These are phyloP conservation scores for Hirtodrosophila cameraria DNA, from an alignment of 2,888 invertebrate species.

Conservation along the genomic window DNA sequence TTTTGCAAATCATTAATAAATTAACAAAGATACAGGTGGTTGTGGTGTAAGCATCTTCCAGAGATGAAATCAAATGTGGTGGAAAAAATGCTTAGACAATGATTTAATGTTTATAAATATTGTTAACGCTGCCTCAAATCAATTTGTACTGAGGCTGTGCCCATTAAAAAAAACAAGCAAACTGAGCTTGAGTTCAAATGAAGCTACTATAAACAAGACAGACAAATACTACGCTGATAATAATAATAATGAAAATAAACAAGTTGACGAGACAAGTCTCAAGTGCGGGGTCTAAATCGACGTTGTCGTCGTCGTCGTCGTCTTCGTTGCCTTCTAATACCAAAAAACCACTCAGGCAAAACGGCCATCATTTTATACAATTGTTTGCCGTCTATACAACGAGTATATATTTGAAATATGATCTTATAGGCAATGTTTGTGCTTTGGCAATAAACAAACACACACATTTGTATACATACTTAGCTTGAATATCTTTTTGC, in stretches of 20 bases:
- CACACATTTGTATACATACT: background rate
- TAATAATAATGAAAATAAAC: conserved; percentile 11
- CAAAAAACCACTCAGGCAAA: conserved; percentile 64
- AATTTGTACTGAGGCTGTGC: conserved; percentile 34
- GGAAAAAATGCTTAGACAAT: conserved; percentile 23
- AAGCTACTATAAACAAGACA: conserved; percentile 26
- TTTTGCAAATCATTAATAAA: conserved; percentile 53
- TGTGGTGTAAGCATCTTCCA: conserved; percentile 9
- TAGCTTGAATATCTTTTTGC: conserved; percentile 24
- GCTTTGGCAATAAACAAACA: no score
- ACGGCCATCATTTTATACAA: conserved; percentile 69
- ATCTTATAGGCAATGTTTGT: conserved; percentile 66
- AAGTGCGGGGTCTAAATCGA: conserved; percentile 24
- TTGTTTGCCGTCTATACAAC: conserved; percentile 50
- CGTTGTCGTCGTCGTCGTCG: conserved; percentile 11
- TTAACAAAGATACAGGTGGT: conserved; percentile 47
- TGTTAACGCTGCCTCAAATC: conserved; percentile 35
- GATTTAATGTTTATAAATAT: conserved; percentile 72
- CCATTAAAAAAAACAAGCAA: no score
- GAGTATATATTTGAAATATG: no score
- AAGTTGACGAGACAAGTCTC: conserved; percentile 24
- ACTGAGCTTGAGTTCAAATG: conserved; percentile 34
- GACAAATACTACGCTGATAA: conserved; percentile 18
- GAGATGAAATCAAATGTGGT: no score
- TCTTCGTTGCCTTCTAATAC: conserved; percentile 57